These are phyloP conservation scores for Oophaga sylvatica DNA, from an alignment of 2,797 vertebrate species.

Conservation along the genomic window DNA sequence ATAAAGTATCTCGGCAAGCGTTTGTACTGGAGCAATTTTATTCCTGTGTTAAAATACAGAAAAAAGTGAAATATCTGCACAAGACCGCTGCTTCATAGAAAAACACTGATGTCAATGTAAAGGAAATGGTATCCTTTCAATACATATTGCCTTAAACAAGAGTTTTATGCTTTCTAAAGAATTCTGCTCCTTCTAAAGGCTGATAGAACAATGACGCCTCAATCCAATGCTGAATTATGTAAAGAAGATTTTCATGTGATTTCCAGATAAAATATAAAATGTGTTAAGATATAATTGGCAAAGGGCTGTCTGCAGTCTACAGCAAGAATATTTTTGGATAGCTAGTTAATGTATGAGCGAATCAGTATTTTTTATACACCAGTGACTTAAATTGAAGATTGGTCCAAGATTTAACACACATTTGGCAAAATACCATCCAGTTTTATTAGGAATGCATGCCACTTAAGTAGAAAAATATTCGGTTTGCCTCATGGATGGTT, in stretches of 20 bases:
- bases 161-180: not conserved
- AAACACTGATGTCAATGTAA: not conserved
- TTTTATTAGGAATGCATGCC: no score
- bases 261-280: not conserved
- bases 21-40: not conserved
- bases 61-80: not conserved
- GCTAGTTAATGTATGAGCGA: not conserved
- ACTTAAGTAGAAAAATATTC: no score
- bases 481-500: no score
- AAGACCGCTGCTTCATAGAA: not conserved
- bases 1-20: slow-evolving; percentile 12
- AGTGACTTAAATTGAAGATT: no score
- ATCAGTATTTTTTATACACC: no score
- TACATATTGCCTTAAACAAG: not conserved
- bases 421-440: no score
- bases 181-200: not conserved
- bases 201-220: not conserved
- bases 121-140: not conserved
- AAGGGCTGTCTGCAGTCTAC: not conserved
- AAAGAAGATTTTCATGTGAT: slow-evolving; percentile 7
- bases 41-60: not conserved
- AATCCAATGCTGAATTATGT: not conserved
- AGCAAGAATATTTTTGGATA: not conserved
- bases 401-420: no score
- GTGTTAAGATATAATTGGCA: not conserved